A percentile compares a stretch with the other conserved stretches of the same genome.
phyloP scores from a whole-genome alignment of 2,797 vertebrate genomes.

The Tadarida brasiliensis region DNA sequence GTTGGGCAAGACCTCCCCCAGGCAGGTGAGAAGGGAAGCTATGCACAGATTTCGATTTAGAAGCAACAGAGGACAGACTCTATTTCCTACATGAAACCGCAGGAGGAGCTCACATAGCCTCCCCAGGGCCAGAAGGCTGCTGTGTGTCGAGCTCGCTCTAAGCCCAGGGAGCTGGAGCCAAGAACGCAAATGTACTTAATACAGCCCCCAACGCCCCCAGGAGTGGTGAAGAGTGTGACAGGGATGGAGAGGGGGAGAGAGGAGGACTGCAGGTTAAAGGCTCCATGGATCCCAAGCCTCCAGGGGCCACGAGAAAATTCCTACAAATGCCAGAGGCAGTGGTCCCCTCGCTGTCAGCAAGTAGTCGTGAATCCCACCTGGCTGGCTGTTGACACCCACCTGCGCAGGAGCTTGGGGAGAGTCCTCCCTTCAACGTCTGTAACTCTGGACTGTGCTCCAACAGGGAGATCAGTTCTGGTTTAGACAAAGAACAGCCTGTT shows the following conservation, averaged over 20 bases:
- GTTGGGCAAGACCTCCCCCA: not conserved
- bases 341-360: too few relatives aligned
- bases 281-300: not conserved
- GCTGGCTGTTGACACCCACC: not conserved
- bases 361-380: not conserved
- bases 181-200: not conserved
- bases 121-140: not conserved
- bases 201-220: too few relatives aligned
- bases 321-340: not conserved
- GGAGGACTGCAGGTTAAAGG: not conserved
- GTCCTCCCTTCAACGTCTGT: not conserved
- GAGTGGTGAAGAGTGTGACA: too few relatives aligned
- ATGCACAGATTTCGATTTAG: not conserved
- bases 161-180: not conserved
- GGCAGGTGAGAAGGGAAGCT: not conserved
- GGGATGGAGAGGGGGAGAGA: not conserved
- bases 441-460: not conserved
- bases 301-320: not conserved
- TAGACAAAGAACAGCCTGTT: conserved; percentile 59
- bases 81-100: not conserved
- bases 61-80: not conserved
- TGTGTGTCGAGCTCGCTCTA: not conserved
- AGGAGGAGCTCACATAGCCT: not conserved
- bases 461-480: not conserved
- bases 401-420: not conserved